These are phyloP conservation scores for Gambusia affinis DNA, from an alignment of 2,113 vertebrate genomes.

Conservation along the genomic window DNA sequence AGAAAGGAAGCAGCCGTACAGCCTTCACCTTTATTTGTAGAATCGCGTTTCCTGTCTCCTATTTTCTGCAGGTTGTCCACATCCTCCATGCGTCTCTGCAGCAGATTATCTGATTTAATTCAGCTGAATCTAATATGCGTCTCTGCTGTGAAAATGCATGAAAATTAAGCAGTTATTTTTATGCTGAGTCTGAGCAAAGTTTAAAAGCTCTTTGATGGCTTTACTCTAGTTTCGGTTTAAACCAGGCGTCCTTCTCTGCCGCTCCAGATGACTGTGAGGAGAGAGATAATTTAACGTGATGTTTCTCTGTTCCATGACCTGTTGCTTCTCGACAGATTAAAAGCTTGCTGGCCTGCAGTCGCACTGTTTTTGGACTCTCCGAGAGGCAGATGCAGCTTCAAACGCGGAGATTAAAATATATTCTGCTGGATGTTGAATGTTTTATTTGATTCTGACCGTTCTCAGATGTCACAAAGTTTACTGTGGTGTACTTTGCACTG, in stretches of 20 bases:
- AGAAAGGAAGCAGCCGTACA: background rate
- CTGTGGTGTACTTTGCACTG: constrained; percentile 1
- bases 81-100: background rate
- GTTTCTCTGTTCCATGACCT: constrained; percentile 26
- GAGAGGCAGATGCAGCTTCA: constrained; percentile 4
- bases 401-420: background rate
- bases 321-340: constrained; percentile 48
- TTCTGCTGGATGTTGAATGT: constrained; percentile 8
- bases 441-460: constrained; percentile 3
- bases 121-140: background rate
- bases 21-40: background rate
- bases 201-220: constrained; percentile 61
- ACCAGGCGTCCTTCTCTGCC: constrained; percentile 12
- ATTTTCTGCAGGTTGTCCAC: background rate
- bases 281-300: constrained; percentile 19
- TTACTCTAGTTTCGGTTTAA: constrained; percentile 24
- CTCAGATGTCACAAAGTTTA: constrained; percentile 4
- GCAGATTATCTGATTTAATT: background rate
- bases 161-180: constrained; percentile 16
- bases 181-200: constrained; percentile 12
- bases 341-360: constrained; percentile 21
- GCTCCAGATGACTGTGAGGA: constrained; percentile 11
- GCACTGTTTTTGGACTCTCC: background rate
- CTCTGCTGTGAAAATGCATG: background rate
- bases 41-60: constrained; percentile 8